Conservation (phyloP, 2,888 invertebrate genomes). For the Ashinkailepas kermadecensis region DNA sequence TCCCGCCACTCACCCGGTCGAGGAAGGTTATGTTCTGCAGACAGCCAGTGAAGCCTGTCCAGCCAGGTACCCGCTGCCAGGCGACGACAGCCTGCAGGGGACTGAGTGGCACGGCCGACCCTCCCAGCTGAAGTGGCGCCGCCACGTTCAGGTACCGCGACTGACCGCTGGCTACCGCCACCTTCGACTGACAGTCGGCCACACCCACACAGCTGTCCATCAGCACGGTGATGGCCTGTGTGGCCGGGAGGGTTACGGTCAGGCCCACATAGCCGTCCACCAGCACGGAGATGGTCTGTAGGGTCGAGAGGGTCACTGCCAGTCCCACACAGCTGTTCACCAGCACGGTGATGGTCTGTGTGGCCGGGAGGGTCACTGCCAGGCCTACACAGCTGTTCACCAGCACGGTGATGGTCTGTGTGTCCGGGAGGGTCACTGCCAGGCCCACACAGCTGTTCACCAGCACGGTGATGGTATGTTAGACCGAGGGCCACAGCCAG, state of each 20-base stretch:
- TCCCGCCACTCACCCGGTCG: not conserved
- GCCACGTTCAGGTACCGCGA: constrained; percentile 13
- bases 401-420: too few species aligned
- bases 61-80: constrained; percentile 49
- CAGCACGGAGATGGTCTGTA: not conserved
- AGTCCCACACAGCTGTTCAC: too few species aligned
- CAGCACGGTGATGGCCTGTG: not conserved
- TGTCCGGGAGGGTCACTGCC: not conserved
- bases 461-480: not conserved
- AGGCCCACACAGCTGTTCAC: not conserved
- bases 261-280: not conserved
- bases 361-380: too few species aligned
- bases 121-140: constrained; percentile 14
- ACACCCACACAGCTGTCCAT: constrained; percentile 7
- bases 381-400: too few species aligned
- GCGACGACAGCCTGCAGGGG: not conserved
- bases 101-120: not conserved
- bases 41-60: constrained; percentile 74
- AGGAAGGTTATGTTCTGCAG: constrained; percentile 80
- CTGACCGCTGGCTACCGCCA: not conserved
- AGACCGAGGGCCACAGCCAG: too few species aligned
- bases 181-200: not conserved
- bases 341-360: too few species aligned
- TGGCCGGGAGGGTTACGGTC: not conserved
- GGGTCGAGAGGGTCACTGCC: not conserved